phyloP scores from a whole-genome alignment of 2,113 vertebrate species.

The Platysteira castanea region DNA sequence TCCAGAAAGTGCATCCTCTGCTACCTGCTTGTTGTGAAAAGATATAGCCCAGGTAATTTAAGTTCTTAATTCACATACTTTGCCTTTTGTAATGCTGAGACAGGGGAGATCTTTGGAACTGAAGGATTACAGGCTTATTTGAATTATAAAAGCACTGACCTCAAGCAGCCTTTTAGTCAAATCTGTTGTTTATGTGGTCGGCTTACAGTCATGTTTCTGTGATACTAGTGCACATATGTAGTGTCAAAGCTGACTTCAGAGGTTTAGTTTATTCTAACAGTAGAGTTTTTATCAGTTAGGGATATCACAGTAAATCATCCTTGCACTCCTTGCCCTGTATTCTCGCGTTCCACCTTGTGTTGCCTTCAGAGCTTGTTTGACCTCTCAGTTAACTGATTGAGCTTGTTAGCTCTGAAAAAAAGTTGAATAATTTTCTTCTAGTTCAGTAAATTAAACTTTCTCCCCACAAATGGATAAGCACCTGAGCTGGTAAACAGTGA shows the following conservation, averaged over 20 bases:
- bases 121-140: conserved; percentile 12
- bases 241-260: background rate
- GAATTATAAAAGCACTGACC: conserved; percentile 13
- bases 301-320: background rate
- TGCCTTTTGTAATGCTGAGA: background rate
- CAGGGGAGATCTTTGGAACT: background rate
- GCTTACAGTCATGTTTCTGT: background rate
- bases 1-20: background rate
- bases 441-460: background rate
- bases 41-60: background rate
- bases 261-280: background rate
- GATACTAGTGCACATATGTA: background rate
- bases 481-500: background rate
- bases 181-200: background rate
- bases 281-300: background rate
- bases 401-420: background rate
- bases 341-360: background rate
- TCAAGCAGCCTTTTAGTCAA: background rate
- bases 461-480: background rate
- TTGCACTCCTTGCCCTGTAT: background rate
- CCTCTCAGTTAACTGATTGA: background rate
- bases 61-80: background rate
- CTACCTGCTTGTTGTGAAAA: background rate
- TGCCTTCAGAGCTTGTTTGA: background rate
- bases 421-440: background rate